These are phyloP conservation scores for Sycophaga agraensis DNA, from an alignment of 1,140 invertebrate genomes.

Conservation along the genomic window DNA sequence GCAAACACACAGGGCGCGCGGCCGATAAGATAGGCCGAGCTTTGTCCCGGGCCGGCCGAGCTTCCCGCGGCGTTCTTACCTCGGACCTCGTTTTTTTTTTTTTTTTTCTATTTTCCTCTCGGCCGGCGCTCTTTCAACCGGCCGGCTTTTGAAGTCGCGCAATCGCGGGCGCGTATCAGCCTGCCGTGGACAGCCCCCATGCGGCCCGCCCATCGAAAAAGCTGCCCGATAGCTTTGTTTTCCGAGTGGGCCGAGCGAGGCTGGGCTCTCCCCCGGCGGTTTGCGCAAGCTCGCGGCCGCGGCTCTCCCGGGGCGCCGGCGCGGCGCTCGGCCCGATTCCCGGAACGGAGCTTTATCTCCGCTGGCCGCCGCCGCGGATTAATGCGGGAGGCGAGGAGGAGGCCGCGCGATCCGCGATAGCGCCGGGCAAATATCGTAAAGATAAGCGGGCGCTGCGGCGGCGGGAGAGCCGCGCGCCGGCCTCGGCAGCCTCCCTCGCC, in stretches of 20 bases:
- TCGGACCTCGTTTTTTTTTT: background rate
- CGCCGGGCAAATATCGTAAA: slow-evolving; percentile 58
- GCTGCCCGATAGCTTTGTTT: slow-evolving; percentile 36
- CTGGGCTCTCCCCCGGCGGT: too few species aligned
- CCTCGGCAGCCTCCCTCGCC: background rate
- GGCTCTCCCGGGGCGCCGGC: too few species aligned
- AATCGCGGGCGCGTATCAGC: slow-evolving; percentile 38
- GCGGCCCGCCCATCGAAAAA: slow-evolving; percentile 29
- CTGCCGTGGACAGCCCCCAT: slow-evolving; percentile 43
- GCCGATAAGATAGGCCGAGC: too few species aligned
- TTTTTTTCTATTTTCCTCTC: background rate
- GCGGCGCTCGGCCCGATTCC: background rate
- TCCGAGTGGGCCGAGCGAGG: too few species aligned
- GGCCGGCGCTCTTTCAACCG: background rate
- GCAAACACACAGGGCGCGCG: too few species aligned
- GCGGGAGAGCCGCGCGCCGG: slow-evolving; percentile 27
- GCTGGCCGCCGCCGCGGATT: too few species aligned
- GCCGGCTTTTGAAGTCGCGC: slow-evolving; percentile 9
- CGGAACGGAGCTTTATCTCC: too few species aligned
- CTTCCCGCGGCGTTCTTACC: too few species aligned
- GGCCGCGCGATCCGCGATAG: slow-evolving; percentile 42
- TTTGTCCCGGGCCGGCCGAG: too few species aligned
- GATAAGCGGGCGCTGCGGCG: slow-evolving; percentile 43
- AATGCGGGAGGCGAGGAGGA: too few species aligned
- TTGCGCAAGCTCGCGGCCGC: too few species aligned